Conservation (phyloP, 2,797 vertebrate species). For the Anguilla anguilla region DNA sequence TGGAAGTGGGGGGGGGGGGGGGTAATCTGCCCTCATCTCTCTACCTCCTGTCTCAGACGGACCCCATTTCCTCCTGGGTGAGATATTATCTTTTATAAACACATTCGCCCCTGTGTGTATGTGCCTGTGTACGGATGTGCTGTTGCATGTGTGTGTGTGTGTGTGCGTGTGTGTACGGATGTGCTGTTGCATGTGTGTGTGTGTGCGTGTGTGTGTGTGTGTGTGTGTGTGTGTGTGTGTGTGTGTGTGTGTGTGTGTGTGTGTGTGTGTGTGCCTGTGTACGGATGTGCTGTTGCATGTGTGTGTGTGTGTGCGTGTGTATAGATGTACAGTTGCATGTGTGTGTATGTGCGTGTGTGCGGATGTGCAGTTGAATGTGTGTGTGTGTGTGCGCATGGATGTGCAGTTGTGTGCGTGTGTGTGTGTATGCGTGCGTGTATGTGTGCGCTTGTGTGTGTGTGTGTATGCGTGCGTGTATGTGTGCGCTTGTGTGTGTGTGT, state of each 20-base stretch:
- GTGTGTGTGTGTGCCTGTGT: not conserved
- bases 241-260: too few species aligned
- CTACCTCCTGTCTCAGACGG: slow-evolving; percentile 35
- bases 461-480: not conserved
- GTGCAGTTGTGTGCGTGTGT: not conserved
- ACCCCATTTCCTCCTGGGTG: slow-evolving; percentile 25
- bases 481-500: too few species aligned
- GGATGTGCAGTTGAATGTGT: not conserved
- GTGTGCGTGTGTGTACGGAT: slow-evolving; percentile 9
- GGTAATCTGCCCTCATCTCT: slow-evolving; percentile 29
- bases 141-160: too few species aligned
- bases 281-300: not conserved
- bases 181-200: not conserved
- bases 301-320: not conserved
- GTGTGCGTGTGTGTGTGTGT: not conserved
- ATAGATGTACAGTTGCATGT: too few species aligned
- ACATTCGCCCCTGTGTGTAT: not conserved
- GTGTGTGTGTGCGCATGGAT: slow-evolving; percentile 10
- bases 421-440: not conserved
- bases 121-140: too few species aligned
- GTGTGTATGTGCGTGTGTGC: not conserved
- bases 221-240: slow-evolving; percentile 14
- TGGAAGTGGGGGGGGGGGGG: not conserved
- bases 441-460: not conserved
- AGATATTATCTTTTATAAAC: slow-evolving; percentile 29